phyloP scores from a whole-genome alignment of 2,797 vertebrate species.

The Apodemus agrarius region DNA sequence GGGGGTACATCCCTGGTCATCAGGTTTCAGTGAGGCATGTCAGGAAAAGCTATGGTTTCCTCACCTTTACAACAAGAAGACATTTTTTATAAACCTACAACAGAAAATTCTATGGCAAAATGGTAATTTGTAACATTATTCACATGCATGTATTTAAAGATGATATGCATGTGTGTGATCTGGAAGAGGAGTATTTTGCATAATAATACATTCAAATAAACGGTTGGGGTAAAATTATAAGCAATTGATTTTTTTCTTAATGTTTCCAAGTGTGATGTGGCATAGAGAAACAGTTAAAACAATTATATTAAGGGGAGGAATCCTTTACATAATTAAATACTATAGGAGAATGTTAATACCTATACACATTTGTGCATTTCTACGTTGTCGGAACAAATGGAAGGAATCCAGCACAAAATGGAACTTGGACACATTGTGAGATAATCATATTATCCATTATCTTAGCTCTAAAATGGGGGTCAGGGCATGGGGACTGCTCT shows the following conservation, averaged over 20 bases:
- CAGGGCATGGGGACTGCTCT: not conserved
- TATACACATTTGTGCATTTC: not conserved
- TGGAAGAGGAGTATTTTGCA: not conserved
- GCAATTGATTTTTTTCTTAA: constrained; percentile 33
- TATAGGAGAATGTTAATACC: not conserved
- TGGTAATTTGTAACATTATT: constrained; percentile 14
- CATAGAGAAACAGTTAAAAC: constrained; percentile 24
- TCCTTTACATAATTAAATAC: constrained; percentile 12
- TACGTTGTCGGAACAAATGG: not conserved
- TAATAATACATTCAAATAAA: constrained; percentile 18
- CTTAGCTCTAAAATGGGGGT: constrained; percentile 38
- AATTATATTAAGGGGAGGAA: not conserved
- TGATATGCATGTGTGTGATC: not conserved
- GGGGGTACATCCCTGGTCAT: not conserved
- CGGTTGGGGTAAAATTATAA: constrained; percentile 48
- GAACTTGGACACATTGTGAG: constrained; percentile 32
- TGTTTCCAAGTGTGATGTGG: constrained; percentile 41
- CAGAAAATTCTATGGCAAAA: not conserved
- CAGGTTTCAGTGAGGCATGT: constrained; percentile 42
- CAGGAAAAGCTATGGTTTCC: not conserved
- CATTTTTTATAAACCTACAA: not conserved
- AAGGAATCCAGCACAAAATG: constrained; percentile 4
- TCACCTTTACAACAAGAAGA: not conserved
- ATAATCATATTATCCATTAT: not conserved
- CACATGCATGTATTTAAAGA: not conserved